These are phyloP conservation scores for Pachymerium ferrugineum DNA, from an alignment of 2,888 invertebrate genomes.

Conservation along the genomic window DNA sequence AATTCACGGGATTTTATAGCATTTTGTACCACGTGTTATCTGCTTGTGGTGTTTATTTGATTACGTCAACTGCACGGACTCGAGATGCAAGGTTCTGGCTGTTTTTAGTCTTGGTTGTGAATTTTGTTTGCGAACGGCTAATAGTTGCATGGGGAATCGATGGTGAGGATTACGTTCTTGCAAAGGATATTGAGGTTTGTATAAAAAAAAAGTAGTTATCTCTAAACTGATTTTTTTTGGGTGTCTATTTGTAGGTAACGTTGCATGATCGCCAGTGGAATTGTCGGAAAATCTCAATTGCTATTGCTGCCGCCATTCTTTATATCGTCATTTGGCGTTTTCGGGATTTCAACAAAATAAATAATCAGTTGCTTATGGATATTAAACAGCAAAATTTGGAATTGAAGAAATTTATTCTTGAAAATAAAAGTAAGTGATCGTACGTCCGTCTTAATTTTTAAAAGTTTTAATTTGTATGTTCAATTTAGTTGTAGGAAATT, in stretches of 20 bases:
- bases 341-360: slow-evolving; percentile 49
- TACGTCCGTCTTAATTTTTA: no score
- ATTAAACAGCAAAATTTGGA: slow-evolving; percentile 48
- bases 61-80: slow-evolving; percentile 56
- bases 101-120: slow-evolving; percentile 53
- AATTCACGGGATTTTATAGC: slow-evolving; percentile 60
- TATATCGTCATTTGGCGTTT: slow-evolving; percentile 46
- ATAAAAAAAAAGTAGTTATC: neutral
- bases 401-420: slow-evolving; percentile 33
- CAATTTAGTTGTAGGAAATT: neutral
- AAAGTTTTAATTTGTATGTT: neutral
- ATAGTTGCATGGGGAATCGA: no score
- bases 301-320: slow-evolving; percentile 45
- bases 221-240: slow-evolving; percentile 41
- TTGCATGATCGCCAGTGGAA: slow-evolving; percentile 51
- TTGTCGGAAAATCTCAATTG: slow-evolving; percentile 49
- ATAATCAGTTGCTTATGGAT: slow-evolving; percentile 48
- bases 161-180: neutral
- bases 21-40: slow-evolving; percentile 56
- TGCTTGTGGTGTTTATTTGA: slow-evolving; percentile 53
- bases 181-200: slow-evolving; percentile 35
- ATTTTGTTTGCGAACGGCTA: slow-evolving; percentile 53
- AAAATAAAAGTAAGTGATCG: neutral
- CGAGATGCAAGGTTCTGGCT: slow-evolving; percentile 55
- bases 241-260: no score